phyloP scores from a whole-genome alignment of 2,888 invertebrate species.

The Drosophila neonasuta region DNA sequence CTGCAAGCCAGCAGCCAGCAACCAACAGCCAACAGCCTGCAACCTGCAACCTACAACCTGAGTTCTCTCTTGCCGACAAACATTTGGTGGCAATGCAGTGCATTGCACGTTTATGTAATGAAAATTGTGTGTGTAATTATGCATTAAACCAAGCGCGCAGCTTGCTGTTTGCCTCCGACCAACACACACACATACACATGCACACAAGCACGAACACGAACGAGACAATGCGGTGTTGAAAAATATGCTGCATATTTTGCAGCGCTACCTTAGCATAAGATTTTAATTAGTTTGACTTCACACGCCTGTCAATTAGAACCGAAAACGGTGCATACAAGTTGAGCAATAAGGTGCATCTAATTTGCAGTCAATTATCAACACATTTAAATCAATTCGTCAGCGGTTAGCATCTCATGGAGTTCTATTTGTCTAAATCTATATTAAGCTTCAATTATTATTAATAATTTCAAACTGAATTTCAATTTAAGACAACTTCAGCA shows the following conservation, averaged over 20 bases:
- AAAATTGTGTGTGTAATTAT: conserved; percentile 78
- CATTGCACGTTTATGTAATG: conserved; percentile 72
- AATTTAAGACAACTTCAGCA: too few species aligned
- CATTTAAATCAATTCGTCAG: conserved; percentile 30
- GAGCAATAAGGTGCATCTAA: background rate
- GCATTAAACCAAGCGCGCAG: conserved; percentile 62
- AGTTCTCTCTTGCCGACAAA: conserved; percentile 58
- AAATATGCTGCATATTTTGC: conserved; percentile 61
- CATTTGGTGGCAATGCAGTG: conserved; percentile 60
- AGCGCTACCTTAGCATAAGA: conserved; percentile 63
- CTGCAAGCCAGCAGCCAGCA: conserved; percentile 1
- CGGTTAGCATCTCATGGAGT: conserved; percentile 11
- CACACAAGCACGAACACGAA: background rate
- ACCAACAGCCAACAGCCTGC: conserved; percentile 11
- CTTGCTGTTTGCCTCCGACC: conserved; percentile 45
- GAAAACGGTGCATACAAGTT: background rate
- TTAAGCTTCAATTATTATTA: too few species aligned
- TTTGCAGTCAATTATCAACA: conserved; percentile 53
- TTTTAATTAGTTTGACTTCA: conserved; percentile 72
- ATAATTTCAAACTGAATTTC: too few species aligned
- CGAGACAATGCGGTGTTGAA: conserved; percentile 35
- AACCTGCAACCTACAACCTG: conserved; percentile 25
- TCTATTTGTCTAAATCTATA: background rate
- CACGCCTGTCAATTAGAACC: conserved; percentile 45
- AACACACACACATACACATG: conserved; percentile 12